phyloP scores from a whole-genome alignment of 2,797 vertebrate genomes.

The Phataginus tricuspis region DNA sequence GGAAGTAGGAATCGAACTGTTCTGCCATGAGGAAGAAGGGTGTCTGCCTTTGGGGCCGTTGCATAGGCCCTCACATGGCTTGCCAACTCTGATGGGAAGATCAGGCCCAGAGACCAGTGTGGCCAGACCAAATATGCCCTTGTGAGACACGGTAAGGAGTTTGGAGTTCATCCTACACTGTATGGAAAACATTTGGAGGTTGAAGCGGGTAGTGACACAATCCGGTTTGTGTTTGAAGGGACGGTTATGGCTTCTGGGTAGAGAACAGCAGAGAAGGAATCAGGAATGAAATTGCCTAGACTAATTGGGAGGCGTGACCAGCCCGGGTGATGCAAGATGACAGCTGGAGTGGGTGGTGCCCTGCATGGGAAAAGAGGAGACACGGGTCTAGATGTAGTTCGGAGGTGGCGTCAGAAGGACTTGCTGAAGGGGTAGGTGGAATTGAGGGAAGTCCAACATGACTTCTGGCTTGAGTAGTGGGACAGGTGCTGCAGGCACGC shows the following conservation, averaged over 20 bases:
- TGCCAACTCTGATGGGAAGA: no score
- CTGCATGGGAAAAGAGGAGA: not conserved
- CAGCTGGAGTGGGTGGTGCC: no score
- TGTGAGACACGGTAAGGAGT: no score
- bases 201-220: not conserved
- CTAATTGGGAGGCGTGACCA: rapidly evolving
- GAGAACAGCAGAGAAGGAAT: not conserved
- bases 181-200: not conserved
- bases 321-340: not conserved
- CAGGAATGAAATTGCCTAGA: not conserved
- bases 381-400: rapidly evolving
- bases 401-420: not conserved
- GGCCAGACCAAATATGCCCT: not conserved
- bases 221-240: not conserved
- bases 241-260: not conserved
- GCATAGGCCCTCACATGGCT: rapidly evolving
- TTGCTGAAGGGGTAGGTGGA: not conserved
- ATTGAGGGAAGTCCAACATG: rapidly evolving
- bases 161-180: not conserved
- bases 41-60: not conserved
- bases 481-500: not conserved
- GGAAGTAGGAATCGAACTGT: not conserved
- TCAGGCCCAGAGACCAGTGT: rapidly evolving
- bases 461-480: not conserved
- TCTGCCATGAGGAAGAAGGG: not conserved